Conservation (phyloP, 1,140 invertebrate species). For the Oncopeltus fasciatus region DNA sequence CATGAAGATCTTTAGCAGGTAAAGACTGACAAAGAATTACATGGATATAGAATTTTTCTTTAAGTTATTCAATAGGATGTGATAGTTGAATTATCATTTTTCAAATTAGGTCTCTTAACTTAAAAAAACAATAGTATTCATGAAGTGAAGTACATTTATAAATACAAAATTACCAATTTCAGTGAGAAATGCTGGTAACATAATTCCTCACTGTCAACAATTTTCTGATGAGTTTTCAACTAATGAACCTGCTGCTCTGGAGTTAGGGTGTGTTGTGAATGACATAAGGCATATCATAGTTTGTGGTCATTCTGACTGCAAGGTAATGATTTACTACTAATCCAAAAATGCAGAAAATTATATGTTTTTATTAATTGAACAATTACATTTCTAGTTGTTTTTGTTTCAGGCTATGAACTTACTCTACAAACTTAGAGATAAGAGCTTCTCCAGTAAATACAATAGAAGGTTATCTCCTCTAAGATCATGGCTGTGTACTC, state of each 20-base stretch:
- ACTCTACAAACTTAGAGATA: slow-evolving; percentile 65
- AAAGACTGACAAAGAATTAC: no score
- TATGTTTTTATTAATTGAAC: neutral
- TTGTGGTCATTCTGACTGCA: slow-evolving; percentile 94
- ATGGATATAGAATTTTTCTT: no score
- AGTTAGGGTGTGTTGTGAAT: slow-evolving; percentile 85
- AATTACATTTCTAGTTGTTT: neutral
- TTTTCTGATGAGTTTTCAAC: slow-evolving; percentile 74
- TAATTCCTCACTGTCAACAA: slow-evolving; percentile 78
- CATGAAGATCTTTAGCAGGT: no score
- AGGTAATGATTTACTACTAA: slow-evolving; percentile 33
- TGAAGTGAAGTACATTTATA: no score
- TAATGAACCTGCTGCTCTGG: slow-evolving; percentile 86
- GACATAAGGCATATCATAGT: slow-evolving; percentile 86
- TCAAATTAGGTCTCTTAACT: no score
- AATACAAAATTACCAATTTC: no score
- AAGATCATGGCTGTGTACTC: slow-evolving; percentile 78
- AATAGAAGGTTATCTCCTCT: slow-evolving; percentile 74
- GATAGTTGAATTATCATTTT: no score
- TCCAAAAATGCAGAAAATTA: neutral
- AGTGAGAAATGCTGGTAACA: slow-evolving; percentile 89
- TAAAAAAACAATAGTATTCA: no score
- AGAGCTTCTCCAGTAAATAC: slow-evolving; percentile 47
- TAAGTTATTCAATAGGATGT: no score
- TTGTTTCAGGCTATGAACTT: slow-evolving; percentile 71